These are phyloP conservation scores for Bufo bufo DNA, from an alignment of 2,113 vertebrate genomes.

Conservation along the genomic window DNA sequence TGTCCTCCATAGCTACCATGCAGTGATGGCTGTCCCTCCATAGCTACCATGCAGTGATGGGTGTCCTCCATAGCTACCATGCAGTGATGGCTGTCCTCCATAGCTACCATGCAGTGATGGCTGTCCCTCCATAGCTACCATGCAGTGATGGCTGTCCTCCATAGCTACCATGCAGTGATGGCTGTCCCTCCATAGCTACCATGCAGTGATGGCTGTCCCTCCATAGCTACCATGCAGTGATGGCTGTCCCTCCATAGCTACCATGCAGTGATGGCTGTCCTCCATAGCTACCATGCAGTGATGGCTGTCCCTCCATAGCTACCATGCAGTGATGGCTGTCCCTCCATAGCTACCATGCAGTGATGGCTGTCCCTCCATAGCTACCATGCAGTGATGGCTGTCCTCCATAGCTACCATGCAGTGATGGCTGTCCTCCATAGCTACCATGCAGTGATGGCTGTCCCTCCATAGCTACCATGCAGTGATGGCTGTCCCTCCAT, in stretches of 20 bases:
- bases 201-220: not conserved
- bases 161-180: not conserved
- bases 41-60: not conserved
- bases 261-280: not conserved
- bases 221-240: not conserved
- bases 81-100: not conserved
- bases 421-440: not conserved
- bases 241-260: too few relatives aligned
- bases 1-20: not conserved
- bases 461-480: too few relatives aligned
- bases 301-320: too few relatives aligned
- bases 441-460: not conserved
- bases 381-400: not conserved
- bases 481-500: not conserved
- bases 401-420: not conserved
- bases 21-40: not conserved
- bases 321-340: not conserved
- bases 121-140: too few relatives aligned
- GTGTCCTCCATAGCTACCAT: not conserved
- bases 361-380: not conserved
- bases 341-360: not conserved
- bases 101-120: not conserved
- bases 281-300: not conserved
- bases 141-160: not conserved
- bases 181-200: too few relatives aligned